phyloP scores from a whole-genome alignment of 2,888 invertebrate genomes.

The Helleia helle region DNA sequence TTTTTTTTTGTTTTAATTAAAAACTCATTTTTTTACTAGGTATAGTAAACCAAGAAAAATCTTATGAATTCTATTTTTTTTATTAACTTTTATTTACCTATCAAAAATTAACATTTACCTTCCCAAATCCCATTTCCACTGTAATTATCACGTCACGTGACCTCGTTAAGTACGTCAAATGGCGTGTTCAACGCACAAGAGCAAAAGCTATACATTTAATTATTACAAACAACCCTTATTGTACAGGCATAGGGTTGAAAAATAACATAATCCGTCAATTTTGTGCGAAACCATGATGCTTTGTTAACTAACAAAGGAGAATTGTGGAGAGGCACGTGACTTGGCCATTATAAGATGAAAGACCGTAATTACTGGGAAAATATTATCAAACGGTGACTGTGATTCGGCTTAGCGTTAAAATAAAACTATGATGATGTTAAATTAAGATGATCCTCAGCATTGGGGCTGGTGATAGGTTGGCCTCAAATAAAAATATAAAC shows the following conservation, averaged over 20 bases:
- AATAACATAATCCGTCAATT: not conserved
- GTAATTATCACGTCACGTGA: conserved; percentile 6
- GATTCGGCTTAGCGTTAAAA: not conserved
- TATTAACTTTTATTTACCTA: too few species aligned
- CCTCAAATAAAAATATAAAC: too few species aligned
- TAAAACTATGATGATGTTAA: too few species aligned
- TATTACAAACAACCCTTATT: not conserved
- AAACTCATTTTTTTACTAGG: too few species aligned
- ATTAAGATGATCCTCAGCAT: too few species aligned
- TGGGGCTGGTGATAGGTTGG: too few species aligned
- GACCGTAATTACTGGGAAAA: conserved; percentile 39
- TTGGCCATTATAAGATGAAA: conserved; percentile 33
- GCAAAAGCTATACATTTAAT: not conserved
- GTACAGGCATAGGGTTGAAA: not conserved
- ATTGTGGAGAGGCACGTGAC: conserved; percentile 43
- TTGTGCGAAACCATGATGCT: conserved; percentile 18
- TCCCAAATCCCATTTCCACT: too few species aligned
- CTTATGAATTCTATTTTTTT: too few species aligned
- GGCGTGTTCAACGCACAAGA: not conserved
- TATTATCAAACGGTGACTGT: conserved; percentile 10
- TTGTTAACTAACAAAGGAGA: conserved; percentile 40
- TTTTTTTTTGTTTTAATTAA: too few species aligned
- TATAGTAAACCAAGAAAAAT: too few species aligned
- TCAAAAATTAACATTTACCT: too few species aligned
- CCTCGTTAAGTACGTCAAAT: conserved; percentile 7